These are phyloP conservation scores for Aramus guarauna DNA, from an alignment of 2,113 vertebrate genomes.

Conservation along the genomic window DNA sequence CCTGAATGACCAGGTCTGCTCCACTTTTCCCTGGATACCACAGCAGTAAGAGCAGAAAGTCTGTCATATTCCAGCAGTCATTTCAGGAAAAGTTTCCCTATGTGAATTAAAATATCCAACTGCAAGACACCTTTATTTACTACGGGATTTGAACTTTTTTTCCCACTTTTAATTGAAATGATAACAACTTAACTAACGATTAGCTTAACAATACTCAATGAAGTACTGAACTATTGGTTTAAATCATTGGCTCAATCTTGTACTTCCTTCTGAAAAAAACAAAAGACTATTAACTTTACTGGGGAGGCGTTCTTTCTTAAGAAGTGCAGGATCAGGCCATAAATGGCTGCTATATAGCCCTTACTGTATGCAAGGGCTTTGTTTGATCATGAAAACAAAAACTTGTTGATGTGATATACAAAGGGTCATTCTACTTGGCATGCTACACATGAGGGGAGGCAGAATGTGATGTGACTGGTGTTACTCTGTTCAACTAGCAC, in stretches of 20 bases:
- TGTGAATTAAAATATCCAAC: neutral
- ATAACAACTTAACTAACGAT: conserved; percentile 37
- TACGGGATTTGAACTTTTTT: neutral
- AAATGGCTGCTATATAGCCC: conserved; percentile 23
- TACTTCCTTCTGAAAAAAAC: neutral
- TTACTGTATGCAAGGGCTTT: conserved; percentile 54
- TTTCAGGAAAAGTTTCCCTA: neutral
- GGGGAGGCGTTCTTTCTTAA: neutral
- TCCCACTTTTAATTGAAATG: neutral
- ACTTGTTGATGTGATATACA: conserved; percentile 44
- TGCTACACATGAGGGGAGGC: conserved; percentile 16
- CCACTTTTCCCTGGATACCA: neutral
- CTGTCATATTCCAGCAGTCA: neutral
- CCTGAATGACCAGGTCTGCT: neutral
- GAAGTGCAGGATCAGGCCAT: neutral
- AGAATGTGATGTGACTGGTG: conserved; percentile 8
- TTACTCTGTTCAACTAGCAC: conserved; percentile 10
- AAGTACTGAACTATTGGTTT: conserved; percentile 5
- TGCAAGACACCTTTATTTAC: neutral
- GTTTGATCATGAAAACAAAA: conserved; percentile 52
- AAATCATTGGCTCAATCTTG: neutral
- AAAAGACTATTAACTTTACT: neutral
- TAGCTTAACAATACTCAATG: neutral
- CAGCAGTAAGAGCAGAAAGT: neutral
- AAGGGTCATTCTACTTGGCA: conserved; percentile 50